Conservation (phyloP, 2,888 invertebrate genomes). For the Spatulosminthurus flaviceps region DNA sequence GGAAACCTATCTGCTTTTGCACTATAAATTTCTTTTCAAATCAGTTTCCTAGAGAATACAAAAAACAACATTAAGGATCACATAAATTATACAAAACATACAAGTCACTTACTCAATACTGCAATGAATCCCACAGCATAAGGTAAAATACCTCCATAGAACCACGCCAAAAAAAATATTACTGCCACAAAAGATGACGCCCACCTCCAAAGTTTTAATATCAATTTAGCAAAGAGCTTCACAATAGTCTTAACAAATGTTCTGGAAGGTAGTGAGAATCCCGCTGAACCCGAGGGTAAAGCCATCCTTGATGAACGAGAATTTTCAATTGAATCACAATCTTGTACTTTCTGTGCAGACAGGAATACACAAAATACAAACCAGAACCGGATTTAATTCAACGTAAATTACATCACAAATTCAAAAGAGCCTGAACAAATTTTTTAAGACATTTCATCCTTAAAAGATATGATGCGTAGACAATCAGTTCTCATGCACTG, state of each 20-base stretch:
- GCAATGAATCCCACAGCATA: slow-evolving; percentile 57
- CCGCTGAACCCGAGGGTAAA: neutral
- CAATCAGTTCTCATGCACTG: no score
- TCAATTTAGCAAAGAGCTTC: slow-evolving; percentile 57
- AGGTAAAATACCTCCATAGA: slow-evolving; percentile 61
- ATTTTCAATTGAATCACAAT: slow-evolving; percentile 9
- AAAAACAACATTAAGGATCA: no score
- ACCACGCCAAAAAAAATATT: slow-evolving; percentile 61
- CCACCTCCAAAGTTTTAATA: slow-evolving; percentile 61
- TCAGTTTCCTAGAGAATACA: no score
- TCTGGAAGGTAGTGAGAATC: slow-evolving; percentile 42
- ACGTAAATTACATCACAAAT: no score
- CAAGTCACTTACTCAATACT: slow-evolving; percentile 53
- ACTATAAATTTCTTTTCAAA: no score
- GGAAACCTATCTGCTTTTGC: no score
- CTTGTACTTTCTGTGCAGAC: neutral
- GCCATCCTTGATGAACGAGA: slow-evolving; percentile 21
- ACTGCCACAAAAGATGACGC: slow-evolving; percentile 59
- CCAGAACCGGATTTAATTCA: no score
- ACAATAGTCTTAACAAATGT: slow-evolving; percentile 58
- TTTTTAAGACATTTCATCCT: no score
- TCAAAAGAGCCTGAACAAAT: no score
- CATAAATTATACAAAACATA: slow-evolving; percentile 5
- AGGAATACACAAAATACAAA: no score
- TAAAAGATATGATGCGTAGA: no score